Evolutionary conservation across 2,113 vertebrate species (phyloP).

Genomic region (Psammodynastes pulverulentus): DNA sequence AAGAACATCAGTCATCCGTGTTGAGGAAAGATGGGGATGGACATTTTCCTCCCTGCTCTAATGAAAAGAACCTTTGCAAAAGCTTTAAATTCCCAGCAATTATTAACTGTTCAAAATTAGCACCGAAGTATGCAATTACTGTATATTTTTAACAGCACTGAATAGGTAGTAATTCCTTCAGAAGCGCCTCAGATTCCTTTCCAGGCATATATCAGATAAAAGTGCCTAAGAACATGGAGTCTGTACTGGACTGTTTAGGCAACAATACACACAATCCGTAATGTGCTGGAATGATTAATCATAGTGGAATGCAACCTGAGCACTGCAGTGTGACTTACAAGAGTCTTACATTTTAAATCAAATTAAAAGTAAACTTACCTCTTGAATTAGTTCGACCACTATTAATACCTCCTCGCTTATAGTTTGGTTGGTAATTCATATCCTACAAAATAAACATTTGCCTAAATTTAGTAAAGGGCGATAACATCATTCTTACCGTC

Average conservation of each 20-base stretch:
- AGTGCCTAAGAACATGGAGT: not conserved
- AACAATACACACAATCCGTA: not conserved
- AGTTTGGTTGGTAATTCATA: conserved; percentile 79
- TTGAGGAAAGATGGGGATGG: not conserved
- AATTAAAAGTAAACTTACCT: conserved; percentile 68
- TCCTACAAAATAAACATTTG: conserved; percentile 71
- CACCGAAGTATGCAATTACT: not conserved
- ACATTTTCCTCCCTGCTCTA: not conserved
- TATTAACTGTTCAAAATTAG: not conserved
- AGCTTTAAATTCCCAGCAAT: not conserved
- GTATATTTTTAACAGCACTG: not conserved
- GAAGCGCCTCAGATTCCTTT: not conserved
- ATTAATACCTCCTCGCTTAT: conserved; percentile 73
- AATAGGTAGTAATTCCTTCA: not conserved
- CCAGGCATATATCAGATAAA: not conserved
- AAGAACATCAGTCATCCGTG: not conserved
- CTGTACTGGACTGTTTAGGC: not conserved
- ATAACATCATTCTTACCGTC: not conserved
- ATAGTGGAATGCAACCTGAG: not conserved
- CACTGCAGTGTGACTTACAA: not conserved
- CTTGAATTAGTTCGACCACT: conserved; percentile 74
- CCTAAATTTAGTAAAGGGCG: not conserved
- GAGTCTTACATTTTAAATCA: not conserved
- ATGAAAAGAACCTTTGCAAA: not conserved
- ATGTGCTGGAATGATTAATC: not conserved